Evolutionary conservation across 2,888 invertebrate species (phyloP), one percentile per base, ranked within the genome.

Genomic region (Imbricaverruca yamaguchii): DNA sequence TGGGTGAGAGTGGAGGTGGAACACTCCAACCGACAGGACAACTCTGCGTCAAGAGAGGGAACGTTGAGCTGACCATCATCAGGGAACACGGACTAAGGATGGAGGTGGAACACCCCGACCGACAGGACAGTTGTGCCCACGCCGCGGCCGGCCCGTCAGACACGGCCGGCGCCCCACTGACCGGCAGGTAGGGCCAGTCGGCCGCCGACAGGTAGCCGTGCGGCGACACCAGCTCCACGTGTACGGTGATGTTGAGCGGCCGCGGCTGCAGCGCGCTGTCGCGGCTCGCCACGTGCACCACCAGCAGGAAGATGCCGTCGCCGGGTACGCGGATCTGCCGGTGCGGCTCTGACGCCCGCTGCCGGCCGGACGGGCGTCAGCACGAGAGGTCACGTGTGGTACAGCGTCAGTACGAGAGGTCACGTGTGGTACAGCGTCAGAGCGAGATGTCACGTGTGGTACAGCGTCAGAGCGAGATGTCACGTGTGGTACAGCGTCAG

Each of bases 131-230:
- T 39, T 39, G 39, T 4, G 39, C 39, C 39, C 39, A 63, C 61
- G 18, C 21, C 23, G 23, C 9, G 9, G 18, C n/a, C 65, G 65
- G 39, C 39, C n/a, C 4, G 9, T 18, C 7, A 8, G 21, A 25
- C 10, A 65, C 65, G 79, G 63, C 57, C 18, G 53, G 25, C 57
- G 39, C 55, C 8, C 77, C 83, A 88, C 89, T 89, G 88, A 93
- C 93, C 83, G 93, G 92, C 83, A 96, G 87, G 10, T 96, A 89
- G 0, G 96, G 96, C 92, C 93, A 96, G 87, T 96, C 95, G 1
- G 92, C 92, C 11, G 96, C 96, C 0, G 95, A 95, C 77, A 97
- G 89, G 86, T 93, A 96, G 0, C 96, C 95, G 85, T 93, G 91
- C 0, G 91, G 90, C 61, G 92, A 91, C 83, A 91, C 89, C 91